A percentile compares a stretch with the other conserved stretches of the same genome.
Conservation (phyloP, 2,797 vertebrate genomes). For the Scolopax rusticola region DNA sequence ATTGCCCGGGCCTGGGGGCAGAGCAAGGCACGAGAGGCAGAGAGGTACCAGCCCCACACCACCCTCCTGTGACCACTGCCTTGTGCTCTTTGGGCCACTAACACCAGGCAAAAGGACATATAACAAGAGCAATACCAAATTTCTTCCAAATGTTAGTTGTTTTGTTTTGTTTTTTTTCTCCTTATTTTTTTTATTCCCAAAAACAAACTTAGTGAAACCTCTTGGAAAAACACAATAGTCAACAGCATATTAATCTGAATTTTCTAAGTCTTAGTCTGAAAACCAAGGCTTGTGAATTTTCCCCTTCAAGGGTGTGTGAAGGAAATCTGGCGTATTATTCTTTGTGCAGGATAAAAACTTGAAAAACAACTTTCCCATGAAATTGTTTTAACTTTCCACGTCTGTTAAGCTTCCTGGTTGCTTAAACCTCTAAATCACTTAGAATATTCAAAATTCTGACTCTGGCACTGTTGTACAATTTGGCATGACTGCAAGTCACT, state of each 20-base stretch:
- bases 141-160: neutral
- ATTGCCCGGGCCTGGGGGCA: neutral
- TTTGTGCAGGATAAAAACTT: neutral
- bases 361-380: neutral
- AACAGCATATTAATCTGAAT: neutral
- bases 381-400: neutral
- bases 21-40: neutral
- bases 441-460: neutral
- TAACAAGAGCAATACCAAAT: neutral
- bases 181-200: neutral
- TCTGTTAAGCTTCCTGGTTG: neutral
- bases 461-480: neutral
- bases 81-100: too few relatives aligned
- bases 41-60: neutral
- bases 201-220: neutral
- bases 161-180: neutral
- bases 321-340: neutral
- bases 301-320: neutral
- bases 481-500: rapidly evolving
- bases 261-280: neutral
- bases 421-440: neutral
- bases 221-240: neutral
- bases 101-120: neutral
- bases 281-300: neutral
- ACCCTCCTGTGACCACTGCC: neutral